Conservation (phyloP, 2,888 invertebrate species). For the Eupithecia centaureata region DNA sequence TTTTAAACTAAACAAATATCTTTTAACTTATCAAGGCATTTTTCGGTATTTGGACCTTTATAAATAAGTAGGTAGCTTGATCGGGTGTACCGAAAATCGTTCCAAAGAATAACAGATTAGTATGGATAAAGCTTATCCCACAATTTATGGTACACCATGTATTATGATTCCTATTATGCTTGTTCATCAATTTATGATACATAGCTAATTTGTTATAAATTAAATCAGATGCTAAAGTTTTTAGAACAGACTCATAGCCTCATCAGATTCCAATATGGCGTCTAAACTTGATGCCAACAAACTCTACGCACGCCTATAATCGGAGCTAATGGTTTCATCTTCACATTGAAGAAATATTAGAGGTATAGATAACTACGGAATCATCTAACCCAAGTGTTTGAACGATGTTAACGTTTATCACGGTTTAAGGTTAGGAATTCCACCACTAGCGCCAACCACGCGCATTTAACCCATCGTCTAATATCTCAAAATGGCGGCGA, state of each 20-base stretch:
- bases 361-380: neutral
- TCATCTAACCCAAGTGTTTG: neutral
- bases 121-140: neutral
- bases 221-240: neutral
- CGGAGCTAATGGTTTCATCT: constrained; percentile 1
- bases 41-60: constrained; percentile 30
- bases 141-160: neutral
- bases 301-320: neutral
- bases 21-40: constrained; percentile 35
- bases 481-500: constrained; percentile 63
- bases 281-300: neutral
- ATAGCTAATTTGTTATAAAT: neutral
- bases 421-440: neutral
- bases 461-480: constrained; percentile 47
- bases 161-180: constrained; percentile 8
- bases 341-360: neutral
- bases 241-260: constrained; percentile 13
- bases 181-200: neutral
- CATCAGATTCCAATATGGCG: constrained; percentile 4
- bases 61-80: neutral
- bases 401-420: neutral
- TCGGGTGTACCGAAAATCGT: neutral
- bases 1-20: constrained; percentile 35
- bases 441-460: constrained; percentile 14
- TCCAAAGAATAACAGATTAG: neutral